A percentile compares a stretch with the other conserved stretches of the same genome.
Evolutionary conservation across 2,113 vertebrate species (phyloP).

Genomic region (Platichthys flesus): DNA sequence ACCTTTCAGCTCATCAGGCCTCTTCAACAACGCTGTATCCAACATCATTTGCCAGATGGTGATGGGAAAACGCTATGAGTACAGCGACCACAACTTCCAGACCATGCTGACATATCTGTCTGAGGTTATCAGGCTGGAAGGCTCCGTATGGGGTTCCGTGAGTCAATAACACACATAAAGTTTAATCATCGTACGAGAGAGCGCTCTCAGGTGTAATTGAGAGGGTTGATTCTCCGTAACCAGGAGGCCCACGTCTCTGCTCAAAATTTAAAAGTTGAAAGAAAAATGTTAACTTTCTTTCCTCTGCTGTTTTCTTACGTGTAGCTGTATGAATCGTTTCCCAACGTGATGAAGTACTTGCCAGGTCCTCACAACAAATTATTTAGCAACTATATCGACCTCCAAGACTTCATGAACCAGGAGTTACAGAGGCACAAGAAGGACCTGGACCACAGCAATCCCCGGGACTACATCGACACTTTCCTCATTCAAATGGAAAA

Average conservation of each 20-base stretch:
- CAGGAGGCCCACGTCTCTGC: too few species aligned
- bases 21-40: constrained; percentile 85
- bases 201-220: neutral
- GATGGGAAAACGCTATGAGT: constrained; percentile 86
- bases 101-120: constrained; percentile 77
- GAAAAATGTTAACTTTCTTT: too few species aligned
- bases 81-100: constrained; percentile 82
- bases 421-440: constrained; percentile 79
- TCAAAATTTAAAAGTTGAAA: neutral
- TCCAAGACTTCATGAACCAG: constrained; percentile 66
- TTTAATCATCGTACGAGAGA: neutral
- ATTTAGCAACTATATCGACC: constrained; percentile 22
- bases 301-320: neutral
- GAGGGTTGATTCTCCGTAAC: too few species aligned
- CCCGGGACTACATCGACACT: constrained; percentile 84
- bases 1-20: constrained; percentile 80
- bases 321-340: constrained; percentile 83
- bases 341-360: constrained; percentile 78
- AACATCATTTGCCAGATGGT: constrained; percentile 88
- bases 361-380: constrained; percentile 84
- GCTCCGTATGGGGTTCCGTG: constrained; percentile 74
- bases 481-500: constrained; percentile 85
- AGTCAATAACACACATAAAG: neutral
- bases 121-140: constrained; percentile 54
- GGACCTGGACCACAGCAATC: constrained; percentile 75